These are phyloP conservation scores for Brachylomia viminalis DNA, from an alignment of 2,888 invertebrate genomes.

Conservation along the genomic window DNA sequence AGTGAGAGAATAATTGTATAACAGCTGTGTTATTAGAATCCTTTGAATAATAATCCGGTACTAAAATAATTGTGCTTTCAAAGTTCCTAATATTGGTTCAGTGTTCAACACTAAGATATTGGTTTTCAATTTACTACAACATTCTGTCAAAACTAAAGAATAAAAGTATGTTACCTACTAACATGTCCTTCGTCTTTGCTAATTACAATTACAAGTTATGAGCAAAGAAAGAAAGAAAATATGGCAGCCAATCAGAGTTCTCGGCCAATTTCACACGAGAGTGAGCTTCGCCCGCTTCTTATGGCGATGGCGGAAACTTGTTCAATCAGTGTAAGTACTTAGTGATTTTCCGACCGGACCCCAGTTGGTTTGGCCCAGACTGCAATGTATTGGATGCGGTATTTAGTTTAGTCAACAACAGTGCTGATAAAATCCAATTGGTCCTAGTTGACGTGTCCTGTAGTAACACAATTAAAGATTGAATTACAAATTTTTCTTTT, in stretches of 20 bases:
- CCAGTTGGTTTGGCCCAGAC: slow-evolving; percentile 51
- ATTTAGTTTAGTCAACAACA: slow-evolving; percentile 11
- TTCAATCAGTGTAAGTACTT: slow-evolving; percentile 86
- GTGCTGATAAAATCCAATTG: background rate
- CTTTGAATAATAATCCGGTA: background rate
- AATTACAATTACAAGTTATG: slow-evolving; percentile 65
- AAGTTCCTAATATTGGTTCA: too few species aligned
- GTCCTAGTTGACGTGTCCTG: background rate
- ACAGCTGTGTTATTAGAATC: too few species aligned
- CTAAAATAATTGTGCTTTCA: background rate
- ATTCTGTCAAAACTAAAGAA: background rate
- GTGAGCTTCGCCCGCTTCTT: slow-evolving; percentile 77
- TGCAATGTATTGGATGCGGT: slow-evolving; percentile 67
- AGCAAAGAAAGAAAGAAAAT: slow-evolving; percentile 64
- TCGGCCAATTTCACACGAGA: slow-evolving; percentile 87
- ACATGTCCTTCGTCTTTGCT: slow-evolving; percentile 5
- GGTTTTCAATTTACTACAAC: background rate
- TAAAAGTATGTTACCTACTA: slow-evolving; percentile 1
- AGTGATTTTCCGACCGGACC: slow-evolving; percentile 81
- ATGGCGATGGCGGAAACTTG: slow-evolving; percentile 87
- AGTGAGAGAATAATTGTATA: background rate
- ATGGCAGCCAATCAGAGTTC: slow-evolving; percentile 67
- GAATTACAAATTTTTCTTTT: too few species aligned
- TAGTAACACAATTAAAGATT: too few species aligned
- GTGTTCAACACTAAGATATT: background rate